phyloP scores from a whole-genome alignment of 2,797 vertebrate species.

The Syngnathus acus region DNA sequence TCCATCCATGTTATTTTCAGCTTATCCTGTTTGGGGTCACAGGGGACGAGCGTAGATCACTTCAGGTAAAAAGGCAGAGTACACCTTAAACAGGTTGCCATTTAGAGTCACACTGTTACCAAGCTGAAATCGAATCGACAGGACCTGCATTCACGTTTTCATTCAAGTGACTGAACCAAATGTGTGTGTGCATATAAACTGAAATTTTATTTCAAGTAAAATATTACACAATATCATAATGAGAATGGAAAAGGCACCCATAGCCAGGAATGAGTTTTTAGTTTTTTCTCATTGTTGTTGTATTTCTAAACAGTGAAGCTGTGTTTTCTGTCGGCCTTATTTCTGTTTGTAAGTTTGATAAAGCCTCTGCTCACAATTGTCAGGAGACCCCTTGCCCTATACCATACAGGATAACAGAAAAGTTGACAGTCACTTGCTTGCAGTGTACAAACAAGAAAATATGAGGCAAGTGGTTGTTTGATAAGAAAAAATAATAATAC shows the following conservation, averaged over 20 bases:
- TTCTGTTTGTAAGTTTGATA: not conserved
- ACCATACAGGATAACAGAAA: not conserved
- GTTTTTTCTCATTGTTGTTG: not conserved
- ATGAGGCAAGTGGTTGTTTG: not conserved
- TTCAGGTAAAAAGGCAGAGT: too few relatives aligned
- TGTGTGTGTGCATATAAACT: too few relatives aligned
- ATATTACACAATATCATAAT: not conserved
- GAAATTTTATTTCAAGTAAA: not conserved
- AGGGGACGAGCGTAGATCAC: not conserved
- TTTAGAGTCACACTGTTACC: too few relatives aligned
- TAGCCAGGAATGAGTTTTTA: not conserved
- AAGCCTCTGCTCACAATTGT: not conserved
- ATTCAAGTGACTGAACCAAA: too few relatives aligned
- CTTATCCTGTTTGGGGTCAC: not conserved
- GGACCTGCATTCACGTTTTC: too few relatives aligned
- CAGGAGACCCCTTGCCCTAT: not conserved
- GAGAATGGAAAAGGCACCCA: not conserved
- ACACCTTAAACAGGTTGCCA: too few relatives aligned
- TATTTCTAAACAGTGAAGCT: not conserved
- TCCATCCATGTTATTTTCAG: not conserved
- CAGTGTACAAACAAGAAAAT: not conserved
- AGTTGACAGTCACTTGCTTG: not conserved
- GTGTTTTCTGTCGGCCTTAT: not conserved
- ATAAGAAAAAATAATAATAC: not conserved
- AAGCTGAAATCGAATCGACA: too few relatives aligned